A percentile compares a stretch with the other conserved stretches of the same genome.
Evolutionary conservation across 2,113 vertebrate genomes (phyloP).

Genomic region (Pantherophis guttatus): DNA sequence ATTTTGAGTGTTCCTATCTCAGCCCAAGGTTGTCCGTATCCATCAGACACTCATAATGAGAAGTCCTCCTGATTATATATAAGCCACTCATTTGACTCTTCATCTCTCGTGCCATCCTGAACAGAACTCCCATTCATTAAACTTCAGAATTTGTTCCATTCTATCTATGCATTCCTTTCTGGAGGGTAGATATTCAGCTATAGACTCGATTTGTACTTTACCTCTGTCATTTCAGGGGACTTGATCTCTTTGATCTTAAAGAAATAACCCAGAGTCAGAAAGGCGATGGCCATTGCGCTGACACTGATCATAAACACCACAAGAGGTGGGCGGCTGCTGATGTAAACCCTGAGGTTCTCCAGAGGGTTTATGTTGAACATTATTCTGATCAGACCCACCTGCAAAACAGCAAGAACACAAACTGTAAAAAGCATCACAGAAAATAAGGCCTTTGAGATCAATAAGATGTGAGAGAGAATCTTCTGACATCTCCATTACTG

Average conservation of each 20-base stretch:
- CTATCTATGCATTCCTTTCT: background rate
- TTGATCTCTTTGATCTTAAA: slow-evolving; percentile 99
- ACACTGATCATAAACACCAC: slow-evolving; percentile 99
- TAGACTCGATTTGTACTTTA: slow-evolving; percentile 48
- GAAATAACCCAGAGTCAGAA: slow-evolving; percentile 96
- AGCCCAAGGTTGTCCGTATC: background rate
- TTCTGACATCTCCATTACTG: background rate
- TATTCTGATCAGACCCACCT: slow-evolving; percentile 72
- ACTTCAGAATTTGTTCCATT: background rate
- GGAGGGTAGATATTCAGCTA: background rate
- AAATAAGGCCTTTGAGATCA: background rate
- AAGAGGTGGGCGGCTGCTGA: slow-evolving; percentile 91
- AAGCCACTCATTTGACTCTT: background rate
- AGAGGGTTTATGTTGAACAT: slow-evolving; percentile 80
- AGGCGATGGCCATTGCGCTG: slow-evolving; percentile 94
- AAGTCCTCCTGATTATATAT: background rate
- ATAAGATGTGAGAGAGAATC: background rate
- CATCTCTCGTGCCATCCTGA: background rate
- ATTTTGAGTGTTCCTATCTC: background rate
- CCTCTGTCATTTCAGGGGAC: slow-evolving; percentile 94
- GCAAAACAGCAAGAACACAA: slow-evolving; percentile 27
- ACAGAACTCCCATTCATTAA: background rate
- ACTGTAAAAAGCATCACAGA: background rate
- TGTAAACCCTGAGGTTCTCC: slow-evolving; percentile 92
- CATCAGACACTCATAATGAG: background rate